A percentile compares a stretch with the other conserved stretches of the same genome.
Evolutionary conservation across 2,888 invertebrate species (phyloP).

Genomic region (Eremobia ochroleuca): DNA sequence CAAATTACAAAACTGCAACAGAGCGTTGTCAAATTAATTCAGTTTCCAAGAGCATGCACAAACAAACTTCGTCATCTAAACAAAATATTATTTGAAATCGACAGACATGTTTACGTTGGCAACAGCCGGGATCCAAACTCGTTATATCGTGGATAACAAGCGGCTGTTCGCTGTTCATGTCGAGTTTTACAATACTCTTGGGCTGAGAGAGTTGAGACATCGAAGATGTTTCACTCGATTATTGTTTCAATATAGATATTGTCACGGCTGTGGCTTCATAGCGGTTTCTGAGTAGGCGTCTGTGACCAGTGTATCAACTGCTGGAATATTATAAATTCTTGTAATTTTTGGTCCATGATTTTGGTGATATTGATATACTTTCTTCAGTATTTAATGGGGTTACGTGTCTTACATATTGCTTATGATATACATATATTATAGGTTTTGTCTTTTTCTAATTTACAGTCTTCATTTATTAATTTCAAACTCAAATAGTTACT

Average conservation of each 20-base stretch:
- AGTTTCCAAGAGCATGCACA: neutral
- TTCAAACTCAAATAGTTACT: neutral
- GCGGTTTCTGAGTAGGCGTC: neutral
- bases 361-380: neutral
- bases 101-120: slow-evolving; percentile 3
- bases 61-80: neutral
- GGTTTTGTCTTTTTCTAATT: neutral
- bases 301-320: neutral
- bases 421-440: neutral
- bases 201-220: neutral
- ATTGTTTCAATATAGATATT: slow-evolving; percentile 35
- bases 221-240: neutral
- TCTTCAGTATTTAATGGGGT: neutral
- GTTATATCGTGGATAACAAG: slow-evolving; percentile 1
- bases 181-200: slow-evolving; percentile 9
- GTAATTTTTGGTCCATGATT: neutral
- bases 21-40: neutral
- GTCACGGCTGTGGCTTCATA: neutral
- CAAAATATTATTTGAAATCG: slow-evolving; percentile 4
- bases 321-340: neutral
- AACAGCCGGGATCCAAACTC: slow-evolving; percentile 7
- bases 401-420: neutral
- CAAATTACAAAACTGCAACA: slow-evolving; percentile 1
- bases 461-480: neutral
- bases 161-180: neutral